phyloP scores from a whole-genome alignment of 2,797 vertebrate genomes.

The Martes flavigula region DNA sequence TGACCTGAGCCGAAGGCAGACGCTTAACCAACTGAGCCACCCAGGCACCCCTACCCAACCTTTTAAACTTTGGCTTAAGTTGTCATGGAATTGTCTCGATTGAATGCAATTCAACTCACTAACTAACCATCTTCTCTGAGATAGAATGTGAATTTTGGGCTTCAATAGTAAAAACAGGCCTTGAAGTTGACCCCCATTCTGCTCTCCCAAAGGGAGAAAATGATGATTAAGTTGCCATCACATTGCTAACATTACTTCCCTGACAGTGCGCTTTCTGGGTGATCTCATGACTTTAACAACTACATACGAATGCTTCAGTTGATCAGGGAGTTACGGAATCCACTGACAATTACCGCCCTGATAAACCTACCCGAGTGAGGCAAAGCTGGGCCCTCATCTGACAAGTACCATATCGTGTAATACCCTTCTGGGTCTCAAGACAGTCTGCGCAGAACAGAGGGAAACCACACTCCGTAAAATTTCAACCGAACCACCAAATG shows the following conservation, averaged over 20 bases:
- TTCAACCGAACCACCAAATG: neutral
- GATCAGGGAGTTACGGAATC: constrained; percentile 31
- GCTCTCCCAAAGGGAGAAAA: constrained; percentile 14
- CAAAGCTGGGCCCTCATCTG: neutral
- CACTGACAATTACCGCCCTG: neutral
- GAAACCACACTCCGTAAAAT: constrained; percentile 9
- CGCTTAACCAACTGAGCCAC: neutral
- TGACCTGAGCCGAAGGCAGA: neutral
- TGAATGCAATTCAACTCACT: constrained; percentile 33
- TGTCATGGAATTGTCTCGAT: neutral
- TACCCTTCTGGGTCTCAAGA: neutral
- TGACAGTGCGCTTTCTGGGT: neutral
- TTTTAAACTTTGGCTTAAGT: neutral
- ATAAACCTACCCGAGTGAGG: neutral
- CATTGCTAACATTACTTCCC: neutral
- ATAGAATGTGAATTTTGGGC: constrained; percentile 17
- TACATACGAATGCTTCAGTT: neutral
- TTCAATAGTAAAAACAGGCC: constrained; percentile 38
- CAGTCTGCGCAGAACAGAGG: neutral
- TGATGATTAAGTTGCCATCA: neutral
- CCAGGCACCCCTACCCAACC: neutral
- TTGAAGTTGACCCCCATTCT: neutral
- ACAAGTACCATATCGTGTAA: constrained; percentile 2
- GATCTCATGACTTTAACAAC: constrained; percentile 31
- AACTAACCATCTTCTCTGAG: constrained; percentile 22